Evolutionary conservation across 2,888 invertebrate genomes (phyloP).

Genomic region (Drosophila putrida): DNA sequence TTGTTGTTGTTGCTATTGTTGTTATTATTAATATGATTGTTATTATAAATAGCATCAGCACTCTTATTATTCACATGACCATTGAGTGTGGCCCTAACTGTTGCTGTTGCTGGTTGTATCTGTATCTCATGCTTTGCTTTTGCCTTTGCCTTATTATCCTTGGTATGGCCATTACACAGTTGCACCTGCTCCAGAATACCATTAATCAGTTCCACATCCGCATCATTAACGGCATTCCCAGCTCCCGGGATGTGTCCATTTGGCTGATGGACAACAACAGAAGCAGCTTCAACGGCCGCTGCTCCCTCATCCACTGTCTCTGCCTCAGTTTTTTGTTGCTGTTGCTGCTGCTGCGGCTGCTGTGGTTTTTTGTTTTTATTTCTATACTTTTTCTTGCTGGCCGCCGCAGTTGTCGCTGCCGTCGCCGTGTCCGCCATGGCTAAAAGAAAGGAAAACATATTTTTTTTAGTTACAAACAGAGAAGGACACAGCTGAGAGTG

Average conservation of each 20-base stretch:
- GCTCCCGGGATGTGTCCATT: conserved; percentile 50
- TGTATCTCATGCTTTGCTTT: conserved; percentile 25
- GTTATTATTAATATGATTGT: conserved; percentile 57
- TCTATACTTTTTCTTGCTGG: conserved; percentile 61
- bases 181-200: conserved; percentile 58
- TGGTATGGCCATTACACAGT: conserved; percentile 61
- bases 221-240: conserved; percentile 13
- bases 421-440: conserved; percentile 69
- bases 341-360: conserved; percentile 34
- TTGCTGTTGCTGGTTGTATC: conserved; percentile 3
- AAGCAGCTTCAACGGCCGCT: neutral
- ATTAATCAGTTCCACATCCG: conserved; percentile 39
- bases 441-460: conserved; percentile 8
- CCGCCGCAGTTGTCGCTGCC: conserved; percentile 50
- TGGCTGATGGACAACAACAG: conserved; percentile 17
- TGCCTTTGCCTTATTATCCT: conserved; percentile 14
- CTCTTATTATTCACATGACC: conserved; percentile 58
- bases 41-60: conserved; percentile 50
- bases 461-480: conserved; percentile 12
- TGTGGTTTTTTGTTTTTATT: conserved; percentile 62
- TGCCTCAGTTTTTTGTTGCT: conserved; percentile 28
- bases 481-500: conserved; percentile 56
- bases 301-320: conserved; percentile 16
- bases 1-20: conserved; percentile 51
- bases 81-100: conserved; percentile 38